These are phyloP conservation scores for Lamproptera curius DNA, from an alignment of 2,888 invertebrate genomes.

Conservation along the genomic window DNA sequence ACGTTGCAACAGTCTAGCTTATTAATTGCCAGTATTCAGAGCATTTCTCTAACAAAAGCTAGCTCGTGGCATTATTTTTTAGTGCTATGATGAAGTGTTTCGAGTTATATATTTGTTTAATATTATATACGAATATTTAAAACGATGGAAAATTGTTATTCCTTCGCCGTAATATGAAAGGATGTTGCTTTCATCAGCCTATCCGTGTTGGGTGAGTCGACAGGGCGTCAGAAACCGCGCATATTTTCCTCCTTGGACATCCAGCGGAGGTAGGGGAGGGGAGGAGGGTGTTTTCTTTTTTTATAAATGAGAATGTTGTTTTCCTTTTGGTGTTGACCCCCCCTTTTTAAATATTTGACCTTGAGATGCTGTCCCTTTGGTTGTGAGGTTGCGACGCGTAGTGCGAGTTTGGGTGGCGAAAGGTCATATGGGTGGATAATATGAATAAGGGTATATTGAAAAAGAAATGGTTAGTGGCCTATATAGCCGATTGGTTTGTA, in stretches of 20 bases:
- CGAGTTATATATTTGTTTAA: no score
- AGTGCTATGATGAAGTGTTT: no score
- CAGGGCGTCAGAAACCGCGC: slow-evolving; percentile 70
- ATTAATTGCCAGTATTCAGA: no score
- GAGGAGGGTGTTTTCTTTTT: slow-evolving; percentile 19
- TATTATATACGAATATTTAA: no score
- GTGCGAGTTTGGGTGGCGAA: slow-evolving; percentile 33
- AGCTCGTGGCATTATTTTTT: no score
- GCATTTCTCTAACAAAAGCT: no score
- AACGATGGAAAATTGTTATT: slow-evolving; percentile 41
- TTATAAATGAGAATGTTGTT: slow-evolving; percentile 14
- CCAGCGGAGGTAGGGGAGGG: slow-evolving; percentile 60
- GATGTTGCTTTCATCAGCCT: slow-evolving; percentile 40
- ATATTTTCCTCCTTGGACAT: slow-evolving; percentile 75
- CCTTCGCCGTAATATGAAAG: no score
- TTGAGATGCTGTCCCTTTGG: slow-evolving; percentile 13
- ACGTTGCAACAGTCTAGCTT: slow-evolving; percentile 26
- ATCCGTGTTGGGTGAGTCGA: slow-evolving; percentile 69
- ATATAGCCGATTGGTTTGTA: no score
- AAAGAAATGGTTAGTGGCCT: no score
- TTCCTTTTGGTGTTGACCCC: background rate
- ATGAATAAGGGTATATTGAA: no score
- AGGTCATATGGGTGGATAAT: no score
- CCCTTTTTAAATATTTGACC: no score
- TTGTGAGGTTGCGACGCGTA: slow-evolving; percentile 26